Evolutionary conservation across 2,113 vertebrate species (phyloP).

Genomic region (Phyllopteryx taeniolatus): DNA sequence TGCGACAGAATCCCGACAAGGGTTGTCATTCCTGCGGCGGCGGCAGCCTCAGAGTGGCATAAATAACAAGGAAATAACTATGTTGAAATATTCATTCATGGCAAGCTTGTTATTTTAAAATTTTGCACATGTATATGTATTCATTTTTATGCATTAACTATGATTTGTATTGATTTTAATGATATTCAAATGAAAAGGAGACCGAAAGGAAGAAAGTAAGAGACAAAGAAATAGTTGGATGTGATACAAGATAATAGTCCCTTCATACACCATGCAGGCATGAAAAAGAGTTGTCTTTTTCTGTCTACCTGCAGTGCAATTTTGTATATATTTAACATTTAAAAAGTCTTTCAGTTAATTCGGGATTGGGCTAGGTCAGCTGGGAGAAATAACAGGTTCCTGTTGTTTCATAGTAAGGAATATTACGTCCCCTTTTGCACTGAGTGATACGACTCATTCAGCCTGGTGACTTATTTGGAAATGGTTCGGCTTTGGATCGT

Average conservation of each 20-base stretch:
- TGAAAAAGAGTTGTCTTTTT: not conserved
- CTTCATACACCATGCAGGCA: not conserved
- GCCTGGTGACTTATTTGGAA: too few relatives aligned
- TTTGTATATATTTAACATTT: too few relatives aligned
- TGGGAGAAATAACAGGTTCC: not conserved
- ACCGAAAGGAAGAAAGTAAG: not conserved
- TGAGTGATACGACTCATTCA: too few relatives aligned
- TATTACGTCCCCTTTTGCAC: too few relatives aligned
- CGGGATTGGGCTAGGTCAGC: not conserved
- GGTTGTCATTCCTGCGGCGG: constrained; percentile 62
- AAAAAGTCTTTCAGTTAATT: not conserved
- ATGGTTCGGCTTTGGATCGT: too few relatives aligned
- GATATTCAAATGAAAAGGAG: constrained; percentile 41
- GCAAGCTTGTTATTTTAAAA: constrained; percentile 31
- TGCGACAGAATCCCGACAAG: constrained; percentile 70
- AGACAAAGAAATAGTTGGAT: not conserved
- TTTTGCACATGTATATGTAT: not conserved
- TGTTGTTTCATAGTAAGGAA: too few relatives aligned
- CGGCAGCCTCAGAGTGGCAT: constrained; percentile 43
- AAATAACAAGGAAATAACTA: constrained; percentile 60
- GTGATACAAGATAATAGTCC: not conserved
- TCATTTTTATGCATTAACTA: constrained; percentile 38
- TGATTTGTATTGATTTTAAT: constrained; percentile 61
- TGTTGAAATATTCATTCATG: constrained; percentile 59
- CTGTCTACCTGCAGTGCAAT: too few relatives aligned